A percentile compares a stretch with the other conserved stretches of the same genome.
Evolutionary conservation across 2,797 vertebrate genomes (phyloP).

Genomic region (Synaphobranchus kaupii): DNA sequence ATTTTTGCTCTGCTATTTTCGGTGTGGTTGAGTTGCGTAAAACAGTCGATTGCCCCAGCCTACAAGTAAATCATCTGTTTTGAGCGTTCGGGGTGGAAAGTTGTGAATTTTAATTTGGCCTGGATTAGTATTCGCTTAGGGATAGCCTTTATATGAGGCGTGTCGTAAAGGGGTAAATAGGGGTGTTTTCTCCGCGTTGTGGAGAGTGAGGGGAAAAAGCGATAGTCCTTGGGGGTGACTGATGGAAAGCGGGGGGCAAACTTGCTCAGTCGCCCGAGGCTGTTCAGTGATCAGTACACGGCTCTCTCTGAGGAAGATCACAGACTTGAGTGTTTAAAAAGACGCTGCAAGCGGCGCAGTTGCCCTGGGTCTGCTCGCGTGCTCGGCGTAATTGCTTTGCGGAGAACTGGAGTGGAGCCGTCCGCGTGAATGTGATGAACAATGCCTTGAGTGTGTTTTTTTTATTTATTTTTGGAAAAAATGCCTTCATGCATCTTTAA

Average conservation of each 20-base stretch:
- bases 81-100: background rate
- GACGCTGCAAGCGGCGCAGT: background rate
- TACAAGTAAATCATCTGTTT: conserved; percentile 2
- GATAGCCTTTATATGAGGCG: background rate
- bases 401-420: background rate
- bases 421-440: background rate
- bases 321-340: background rate
- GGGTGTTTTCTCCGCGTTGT: background rate
- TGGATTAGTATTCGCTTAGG: background rate
- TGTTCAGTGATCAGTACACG: background rate
- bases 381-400: conserved; percentile 8
- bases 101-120: background rate
- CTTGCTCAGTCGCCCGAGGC: conserved; percentile 17
- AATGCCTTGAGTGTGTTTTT: background rate
- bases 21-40: background rate
- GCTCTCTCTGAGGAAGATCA: conserved; percentile 5
- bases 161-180: conserved; percentile 3
- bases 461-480: background rate
- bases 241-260: background rate
- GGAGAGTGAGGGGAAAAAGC: background rate
- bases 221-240: background rate
- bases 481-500: background rate
- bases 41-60: background rate
- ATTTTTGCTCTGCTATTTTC: background rate
- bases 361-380: background rate